Conservation (phyloP, 2,113 vertebrate genomes). For the Sceloporus undulatus region DNA sequence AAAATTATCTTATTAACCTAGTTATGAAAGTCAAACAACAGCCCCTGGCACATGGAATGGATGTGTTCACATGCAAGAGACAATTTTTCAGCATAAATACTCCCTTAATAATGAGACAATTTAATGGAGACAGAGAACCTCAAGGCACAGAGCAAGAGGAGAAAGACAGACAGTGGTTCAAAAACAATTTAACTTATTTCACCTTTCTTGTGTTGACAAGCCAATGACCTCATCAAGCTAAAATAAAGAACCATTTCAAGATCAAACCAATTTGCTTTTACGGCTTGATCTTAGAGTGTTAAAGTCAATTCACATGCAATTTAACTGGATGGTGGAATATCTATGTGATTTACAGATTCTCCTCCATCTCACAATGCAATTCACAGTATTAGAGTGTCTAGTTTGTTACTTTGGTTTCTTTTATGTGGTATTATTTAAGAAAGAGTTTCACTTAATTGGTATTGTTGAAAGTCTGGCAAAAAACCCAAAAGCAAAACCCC, state of each 20-base stretch:
- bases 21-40: slow-evolving; percentile 53
- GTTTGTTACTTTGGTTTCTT: background rate
- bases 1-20: slow-evolving; percentile 49
- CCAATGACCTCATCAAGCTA: slow-evolving; percentile 18
- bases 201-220: background rate
- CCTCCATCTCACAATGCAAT: background rate
- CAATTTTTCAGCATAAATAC: slow-evolving; percentile 9
- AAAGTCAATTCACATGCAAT: slow-evolving; percentile 14
- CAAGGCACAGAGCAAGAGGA: background rate
- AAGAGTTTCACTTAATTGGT: background rate
- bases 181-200: slow-evolving; percentile 1
- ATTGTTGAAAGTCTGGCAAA: background rate
- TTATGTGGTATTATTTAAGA: background rate
- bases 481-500: background rate
- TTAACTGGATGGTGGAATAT: slow-evolving; percentile 1
- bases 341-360: background rate
- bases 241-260: slow-evolving; percentile 19
- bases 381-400: background rate
- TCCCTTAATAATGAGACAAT: slow-evolving; percentile 31
- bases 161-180: background rate
- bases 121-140: slow-evolving; percentile 35
- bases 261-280: slow-evolving; percentile 1
- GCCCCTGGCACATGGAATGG: slow-evolving; percentile 10
- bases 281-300: slow-evolving; percentile 1
- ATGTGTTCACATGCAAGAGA: slow-evolving; percentile 2